phyloP scores from a whole-genome alignment of 2,113 vertebrate genomes.

The Paradisaea rubra region DNA sequence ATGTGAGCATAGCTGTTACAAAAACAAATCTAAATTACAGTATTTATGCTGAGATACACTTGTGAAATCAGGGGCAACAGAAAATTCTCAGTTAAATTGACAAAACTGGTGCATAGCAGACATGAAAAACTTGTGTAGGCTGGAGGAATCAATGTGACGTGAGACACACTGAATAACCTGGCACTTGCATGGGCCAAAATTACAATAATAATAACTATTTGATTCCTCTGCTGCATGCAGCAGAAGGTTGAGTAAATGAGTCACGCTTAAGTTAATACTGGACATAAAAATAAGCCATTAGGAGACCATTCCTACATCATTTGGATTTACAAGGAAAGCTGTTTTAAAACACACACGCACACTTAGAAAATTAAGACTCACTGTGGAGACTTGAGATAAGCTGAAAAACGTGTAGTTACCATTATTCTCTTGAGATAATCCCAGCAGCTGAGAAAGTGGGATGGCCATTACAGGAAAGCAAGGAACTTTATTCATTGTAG shows the following conservation, averaged over 20 bases:
- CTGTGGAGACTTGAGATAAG: neutral
- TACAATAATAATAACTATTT: neutral
- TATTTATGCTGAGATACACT: neutral
- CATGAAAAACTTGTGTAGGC: neutral
- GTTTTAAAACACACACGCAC: conserved; percentile 1
- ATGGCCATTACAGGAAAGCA: neutral
- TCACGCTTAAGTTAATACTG: conserved; percentile 21
- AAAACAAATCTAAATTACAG: neutral
- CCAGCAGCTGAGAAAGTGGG: neutral
- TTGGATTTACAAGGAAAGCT: conserved; percentile 9
- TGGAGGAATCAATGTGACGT: neutral
- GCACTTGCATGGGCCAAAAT: neutral
- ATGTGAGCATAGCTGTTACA: neutral
- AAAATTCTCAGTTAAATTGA: neutral
- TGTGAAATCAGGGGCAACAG: neutral
- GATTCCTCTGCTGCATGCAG: neutral
- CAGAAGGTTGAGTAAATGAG: conserved; percentile 20
- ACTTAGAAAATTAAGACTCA: conserved; percentile 2
- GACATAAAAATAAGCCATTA: conserved; percentile 29
- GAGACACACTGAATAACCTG: neutral
- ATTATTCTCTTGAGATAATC: neutral
- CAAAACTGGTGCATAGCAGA: neutral
- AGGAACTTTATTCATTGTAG: neutral
- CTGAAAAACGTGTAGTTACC: neutral
- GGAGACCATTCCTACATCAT: neutral